Evolutionary conservation across 2,113 vertebrate species (phyloP).

Genomic region (Onychorhynchus coronatus): DNA sequence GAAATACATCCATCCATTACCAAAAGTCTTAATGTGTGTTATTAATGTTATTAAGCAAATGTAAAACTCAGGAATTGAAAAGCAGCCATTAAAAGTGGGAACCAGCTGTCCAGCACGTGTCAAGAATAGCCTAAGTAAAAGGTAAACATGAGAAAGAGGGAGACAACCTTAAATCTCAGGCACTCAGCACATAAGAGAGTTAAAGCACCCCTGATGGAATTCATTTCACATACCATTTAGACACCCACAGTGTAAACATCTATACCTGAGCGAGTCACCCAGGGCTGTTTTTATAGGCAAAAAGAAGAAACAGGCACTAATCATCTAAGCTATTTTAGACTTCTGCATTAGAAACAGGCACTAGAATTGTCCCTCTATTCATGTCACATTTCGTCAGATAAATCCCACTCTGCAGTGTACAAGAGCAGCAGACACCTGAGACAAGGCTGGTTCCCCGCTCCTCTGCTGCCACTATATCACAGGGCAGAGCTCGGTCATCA

Average conservation of each 20-base stretch:
- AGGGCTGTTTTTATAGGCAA: not conserved
- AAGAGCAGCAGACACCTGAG: not conserved
- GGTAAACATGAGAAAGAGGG: not conserved
- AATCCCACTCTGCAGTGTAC: not conserved
- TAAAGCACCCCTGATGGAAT: not conserved
- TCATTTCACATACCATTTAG: not conserved
- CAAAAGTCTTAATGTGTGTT: not conserved
- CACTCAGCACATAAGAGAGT: not conserved
- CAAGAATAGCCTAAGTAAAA: not conserved
- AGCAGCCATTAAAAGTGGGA: not conserved
- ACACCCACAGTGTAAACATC: not conserved
- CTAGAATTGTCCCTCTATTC: not conserved
- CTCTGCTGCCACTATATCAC: not conserved
- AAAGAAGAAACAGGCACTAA: not conserved
- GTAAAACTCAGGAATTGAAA: not conserved
- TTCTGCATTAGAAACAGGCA: not conserved
- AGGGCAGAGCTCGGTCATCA: not conserved
- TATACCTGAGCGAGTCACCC: not conserved
- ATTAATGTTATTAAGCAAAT: not conserved
- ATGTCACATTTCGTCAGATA: not conserved
- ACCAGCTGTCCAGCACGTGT: not conserved
- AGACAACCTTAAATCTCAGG: not conserved
- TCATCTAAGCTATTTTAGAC: not conserved
- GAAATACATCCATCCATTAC: not conserved
- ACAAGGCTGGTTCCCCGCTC: not conserved